Percentiles rank a stretch among this genome's conserved stretches.
phyloP scores from a whole-genome alignment of 2,888 invertebrate genomes.

The Scaptomyza parva region DNA sequence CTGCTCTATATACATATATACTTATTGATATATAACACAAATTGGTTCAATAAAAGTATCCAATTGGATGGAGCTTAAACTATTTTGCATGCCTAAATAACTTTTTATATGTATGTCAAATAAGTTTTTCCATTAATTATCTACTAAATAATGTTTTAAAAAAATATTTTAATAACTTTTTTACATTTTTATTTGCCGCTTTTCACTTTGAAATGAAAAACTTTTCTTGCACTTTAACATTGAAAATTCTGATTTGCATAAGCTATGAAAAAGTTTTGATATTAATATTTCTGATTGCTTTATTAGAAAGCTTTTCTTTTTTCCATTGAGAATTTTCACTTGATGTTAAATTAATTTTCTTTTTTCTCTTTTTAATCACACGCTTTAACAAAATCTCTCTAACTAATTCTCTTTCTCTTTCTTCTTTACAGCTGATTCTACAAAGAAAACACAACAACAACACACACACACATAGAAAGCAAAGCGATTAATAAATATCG shows the following conservation, averaged over 20 bases:
- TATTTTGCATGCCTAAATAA: conserved; percentile 7
- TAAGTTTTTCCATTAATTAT: no score
- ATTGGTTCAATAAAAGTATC: conserved; percentile 24
- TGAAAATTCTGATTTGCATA: conserved; percentile 6
- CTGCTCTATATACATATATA: background rate
- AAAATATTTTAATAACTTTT: no score
- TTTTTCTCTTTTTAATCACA: conserved; percentile 16
- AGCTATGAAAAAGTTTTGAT: background rate
- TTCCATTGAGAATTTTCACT: conserved; percentile 30
- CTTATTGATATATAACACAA: conserved; percentile 5
- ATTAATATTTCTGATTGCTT: conserved; percentile 24
- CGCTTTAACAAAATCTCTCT: conserved; percentile 42
- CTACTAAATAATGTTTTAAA: no score
- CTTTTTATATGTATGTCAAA: no score
- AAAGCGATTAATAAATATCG: conserved; percentile 44
- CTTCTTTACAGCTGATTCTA: conserved; percentile 64
- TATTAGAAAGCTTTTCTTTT: conserved; percentile 34
- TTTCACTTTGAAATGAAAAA: background rate
- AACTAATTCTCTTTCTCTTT: conserved; percentile 25
- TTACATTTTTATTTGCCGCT: no score
- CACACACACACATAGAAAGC: no score
- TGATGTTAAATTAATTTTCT: conserved; percentile 11
- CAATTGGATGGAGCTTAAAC: background rate
- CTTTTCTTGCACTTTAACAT: background rate
- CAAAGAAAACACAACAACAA: conserved; percentile 17